Evolutionary conservation across 2,797 vertebrate species (phyloP), one percentile per base, ranked within the genome.

Genomic region (Macropus fuliginosus): DNA sequence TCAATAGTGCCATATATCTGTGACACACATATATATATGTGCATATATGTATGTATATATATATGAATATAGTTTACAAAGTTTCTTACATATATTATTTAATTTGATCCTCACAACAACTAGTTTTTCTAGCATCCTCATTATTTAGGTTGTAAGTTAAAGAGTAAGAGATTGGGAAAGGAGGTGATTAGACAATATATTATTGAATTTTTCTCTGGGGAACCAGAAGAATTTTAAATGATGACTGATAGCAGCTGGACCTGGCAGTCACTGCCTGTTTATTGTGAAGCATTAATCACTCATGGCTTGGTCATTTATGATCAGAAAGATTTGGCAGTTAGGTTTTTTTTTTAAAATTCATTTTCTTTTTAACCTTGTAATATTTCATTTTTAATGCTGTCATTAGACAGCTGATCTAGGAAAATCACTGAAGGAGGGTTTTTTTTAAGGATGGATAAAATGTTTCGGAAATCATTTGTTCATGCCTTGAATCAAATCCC

Each of bases 341-440:
- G 87, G 56, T 92, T 87, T 3, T 54, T 91, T 4, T 52, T 52
- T 52, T 52, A 94, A 94, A 56, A 14, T 54, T 91, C 6, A 81
- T 95, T n/a, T 55, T 94, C 74, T 94, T 96, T 93, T 92, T 95
- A 95, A 95, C 29, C 50, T 59, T 91, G n/a, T 31, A 89, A 14
- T 95, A 27, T 97, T 94, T 95, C 92, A 92, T 56, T 96, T 95
- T 96, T 96, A 97, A 94, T 96, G 56, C 91, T 93, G 29, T 96
- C 66, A 31, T 92, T 95, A 95, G 96, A 81, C 5, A 95, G 91
- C 81, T 66, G 57, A 93, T 95, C 40, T 46, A 96, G 56, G 59
- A 92, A 95, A 97, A 91, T 54, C 92, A 95, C n/a, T 74, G 55
- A 91, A 93, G 55, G 90, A 92, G 21, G 3, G 6, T 92, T 52